A percentile compares a stretch with the other conserved stretches of the same genome.
Evolutionary conservation across 2,113 vertebrate genomes (phyloP).

Genomic region (Pseudonaja textilis): DNA sequence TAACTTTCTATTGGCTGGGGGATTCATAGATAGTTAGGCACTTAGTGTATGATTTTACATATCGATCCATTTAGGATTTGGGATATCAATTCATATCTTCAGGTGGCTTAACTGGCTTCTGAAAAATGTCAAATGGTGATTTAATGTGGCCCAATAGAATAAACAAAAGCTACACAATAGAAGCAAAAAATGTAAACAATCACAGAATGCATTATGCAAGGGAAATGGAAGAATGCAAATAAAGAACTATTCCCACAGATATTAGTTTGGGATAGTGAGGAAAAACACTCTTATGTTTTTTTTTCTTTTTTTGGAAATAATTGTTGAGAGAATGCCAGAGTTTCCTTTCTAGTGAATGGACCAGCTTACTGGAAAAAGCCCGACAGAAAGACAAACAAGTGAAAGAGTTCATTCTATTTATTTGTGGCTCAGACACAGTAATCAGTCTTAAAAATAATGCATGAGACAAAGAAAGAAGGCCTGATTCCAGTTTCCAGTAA

Average conservation of each 20-base stretch:
- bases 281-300: constrained; percentile 42
- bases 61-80: not conserved
- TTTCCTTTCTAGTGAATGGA: constrained; percentile 59
- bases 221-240: constrained; percentile 39
- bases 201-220: not conserved
- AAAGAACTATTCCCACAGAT: constrained; percentile 44
- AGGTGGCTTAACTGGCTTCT: not conserved
- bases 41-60: not conserved
- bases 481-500: not conserved
- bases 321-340: constrained; percentile 50
- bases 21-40: not conserved
- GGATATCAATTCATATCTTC: not conserved
- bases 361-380: constrained; percentile 47
- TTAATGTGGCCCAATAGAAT: not conserved
- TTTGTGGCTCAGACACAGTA: not conserved
- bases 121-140: not conserved
- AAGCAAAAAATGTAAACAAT: not conserved
- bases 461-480: not conserved
- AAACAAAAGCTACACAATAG: not conserved
- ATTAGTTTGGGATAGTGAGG: constrained; percentile 49
- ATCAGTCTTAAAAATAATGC: not conserved
- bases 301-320: constrained; percentile 65
- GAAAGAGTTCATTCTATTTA: not conserved
- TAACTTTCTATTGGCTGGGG: too few relatives aligned
- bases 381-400: constrained; percentile 10